Evolutionary conservation across 2,888 invertebrate species (phyloP).

Genomic region (Lycaena phlaeas): DNA sequence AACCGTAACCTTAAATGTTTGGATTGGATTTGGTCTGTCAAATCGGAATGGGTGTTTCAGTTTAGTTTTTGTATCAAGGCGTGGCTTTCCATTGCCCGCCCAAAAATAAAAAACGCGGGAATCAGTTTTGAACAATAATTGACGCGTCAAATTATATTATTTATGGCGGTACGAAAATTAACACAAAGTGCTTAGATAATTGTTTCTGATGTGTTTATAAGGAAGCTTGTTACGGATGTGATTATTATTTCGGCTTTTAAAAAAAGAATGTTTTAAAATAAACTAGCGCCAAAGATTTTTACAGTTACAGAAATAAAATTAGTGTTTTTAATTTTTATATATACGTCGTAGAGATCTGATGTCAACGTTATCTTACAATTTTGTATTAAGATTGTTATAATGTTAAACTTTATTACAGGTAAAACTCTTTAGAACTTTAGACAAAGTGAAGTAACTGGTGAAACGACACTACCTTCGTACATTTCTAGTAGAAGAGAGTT

Average conservation of each 20-base stretch:
- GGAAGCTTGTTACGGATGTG: slow-evolving; percentile 35
- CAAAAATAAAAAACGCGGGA: slow-evolving; percentile 37
- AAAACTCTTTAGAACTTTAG: no score
- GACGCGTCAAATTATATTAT: slow-evolving; percentile 64
- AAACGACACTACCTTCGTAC: no score
- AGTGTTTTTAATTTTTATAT: no score
- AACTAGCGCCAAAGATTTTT: no score
- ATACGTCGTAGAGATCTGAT: no score
- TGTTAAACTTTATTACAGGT: no score
- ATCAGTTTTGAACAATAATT: slow-evolving; percentile 58
- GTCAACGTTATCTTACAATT: no score
- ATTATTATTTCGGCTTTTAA: slow-evolving; percentile 16
- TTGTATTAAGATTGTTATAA: no score
- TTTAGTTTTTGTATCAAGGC: slow-evolving; percentile 37
- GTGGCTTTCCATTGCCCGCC: slow-evolving; percentile 43
- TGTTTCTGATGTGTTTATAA: slow-evolving; percentile 63
- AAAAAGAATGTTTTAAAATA: background rate
- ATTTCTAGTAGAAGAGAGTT: no score
- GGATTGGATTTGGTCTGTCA: slow-evolving; percentile 25
- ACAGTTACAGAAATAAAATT: no score
- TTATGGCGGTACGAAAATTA: slow-evolving; percentile 58
- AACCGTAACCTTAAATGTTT: slow-evolving; percentile 26
- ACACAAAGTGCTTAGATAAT: slow-evolving; percentile 57
- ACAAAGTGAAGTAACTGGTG: no score
- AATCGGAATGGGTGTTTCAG: slow-evolving; percentile 33